Evolutionary conservation across 2,113 vertebrate species (phyloP), one percentile per base, ranked within the genome.

Genomic region (Phrynosoma platyrhinos): DNA sequence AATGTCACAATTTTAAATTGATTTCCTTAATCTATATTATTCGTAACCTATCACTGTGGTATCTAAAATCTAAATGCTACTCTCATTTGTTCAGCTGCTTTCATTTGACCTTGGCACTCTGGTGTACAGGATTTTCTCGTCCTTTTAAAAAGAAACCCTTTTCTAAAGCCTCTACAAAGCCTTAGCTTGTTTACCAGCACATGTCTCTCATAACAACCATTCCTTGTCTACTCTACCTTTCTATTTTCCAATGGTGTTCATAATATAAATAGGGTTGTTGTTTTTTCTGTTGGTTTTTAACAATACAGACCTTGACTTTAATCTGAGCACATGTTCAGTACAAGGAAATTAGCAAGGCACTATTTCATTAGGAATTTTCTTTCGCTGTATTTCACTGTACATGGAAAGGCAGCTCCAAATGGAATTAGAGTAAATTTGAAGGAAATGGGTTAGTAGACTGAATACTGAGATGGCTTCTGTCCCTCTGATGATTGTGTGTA

Each of bases 1-100:
- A 79, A 68, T 6, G 62, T 30, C 58, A 7, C 75, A 75, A 79
- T 79, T 86, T 79, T 86, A 68, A 78, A 79, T 86, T 78, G 84
- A 86, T 86, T 86, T 86, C 68, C 75, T 86, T 86, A 86, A 86
- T 86, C 84, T 86, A 79, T 86, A 86, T 79, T 86, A 79, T 86
- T 86, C 62, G 58, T 79, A 79, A 78, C 84, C 62, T 86, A 86
- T 79, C 75, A 79, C 84, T 86, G 75, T 40, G 23, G 84, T 86
- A 86, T 86, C 84, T 86, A 79, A 79, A 86, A 86, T 86, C 75
- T 86, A 78, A 86, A 86, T 77, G 58, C 84, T 79, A 52, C 58
- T 79, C 75, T 86, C 62, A 79, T 68, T 86, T 79, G 75, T 86
- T 79, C 84, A 86, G 84, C 84, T 79, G 62, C 84, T 86, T 79